A percentile compares a stretch with the other conserved stretches of the same genome.
Evolutionary conservation across 2,888 invertebrate genomes (phyloP).

Genomic region (Stratiomys singularior): DNA sequence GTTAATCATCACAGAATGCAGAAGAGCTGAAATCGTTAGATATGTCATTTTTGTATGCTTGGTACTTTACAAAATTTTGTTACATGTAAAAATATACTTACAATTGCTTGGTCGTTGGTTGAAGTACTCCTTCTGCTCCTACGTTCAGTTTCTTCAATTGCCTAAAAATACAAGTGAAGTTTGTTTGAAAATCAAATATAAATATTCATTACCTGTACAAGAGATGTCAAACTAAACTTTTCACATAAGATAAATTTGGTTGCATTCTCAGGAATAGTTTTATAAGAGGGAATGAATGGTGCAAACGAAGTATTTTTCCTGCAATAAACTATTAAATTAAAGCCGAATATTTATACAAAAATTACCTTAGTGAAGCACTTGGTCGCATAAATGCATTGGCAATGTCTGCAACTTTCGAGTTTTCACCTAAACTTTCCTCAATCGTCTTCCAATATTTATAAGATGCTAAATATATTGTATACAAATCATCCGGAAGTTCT

Average conservation of each 20-base stretch:
- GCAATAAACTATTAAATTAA: background rate
- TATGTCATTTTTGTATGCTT: too few relatives aligned
- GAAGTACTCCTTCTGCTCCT: too few relatives aligned
- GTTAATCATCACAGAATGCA: too few relatives aligned
- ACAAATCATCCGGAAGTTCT: conserved; percentile 21
- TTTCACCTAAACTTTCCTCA: conserved; percentile 41
- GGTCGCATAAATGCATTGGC: conserved; percentile 46
- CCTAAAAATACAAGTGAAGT: background rate
- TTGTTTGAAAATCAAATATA: background rate
- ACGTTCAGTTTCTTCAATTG: background rate
- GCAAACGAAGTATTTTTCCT: conserved; percentile 33
- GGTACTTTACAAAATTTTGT: background rate
- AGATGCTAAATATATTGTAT: conserved; percentile 40
- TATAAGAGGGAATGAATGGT: conserved; percentile 29
- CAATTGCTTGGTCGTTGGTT: background rate
- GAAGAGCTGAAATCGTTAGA: too few relatives aligned
- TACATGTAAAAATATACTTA: background rate
- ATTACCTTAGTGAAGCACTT: conserved; percentile 21
- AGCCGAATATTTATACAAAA: background rate
- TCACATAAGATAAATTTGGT: conserved; percentile 34
- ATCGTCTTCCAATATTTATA: conserved; percentile 37
- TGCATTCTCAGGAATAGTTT: conserved; percentile 1
- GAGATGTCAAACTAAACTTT: conserved; percentile 9
- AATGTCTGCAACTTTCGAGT: conserved; percentile 22
- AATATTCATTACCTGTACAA: conserved; percentile 22